Conservation (phyloP, 2,113 vertebrate species). For the Festucalex cinctus region DNA sequence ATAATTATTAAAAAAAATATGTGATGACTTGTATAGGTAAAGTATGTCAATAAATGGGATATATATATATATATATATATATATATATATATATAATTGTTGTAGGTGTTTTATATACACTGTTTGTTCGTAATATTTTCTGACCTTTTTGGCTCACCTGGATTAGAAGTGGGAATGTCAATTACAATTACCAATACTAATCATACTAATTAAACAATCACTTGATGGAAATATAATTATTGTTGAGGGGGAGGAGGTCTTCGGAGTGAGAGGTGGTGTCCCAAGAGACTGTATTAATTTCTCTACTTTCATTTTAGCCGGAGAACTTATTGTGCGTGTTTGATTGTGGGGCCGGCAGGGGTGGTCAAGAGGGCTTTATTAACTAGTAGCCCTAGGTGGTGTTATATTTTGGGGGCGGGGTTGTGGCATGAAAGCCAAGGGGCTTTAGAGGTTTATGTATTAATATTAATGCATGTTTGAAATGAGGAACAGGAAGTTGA, state of each 20-base stretch:
- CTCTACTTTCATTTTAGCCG: constrained; percentile 61
- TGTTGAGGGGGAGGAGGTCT: constrained; percentile 30
- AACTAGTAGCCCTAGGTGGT: constrained; percentile 73
- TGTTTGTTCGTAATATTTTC: not conserved
- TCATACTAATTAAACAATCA: constrained; percentile 79
- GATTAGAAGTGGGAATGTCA: constrained; percentile 52
- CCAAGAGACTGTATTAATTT: constrained; percentile 70
- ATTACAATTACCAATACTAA: constrained; percentile 76
- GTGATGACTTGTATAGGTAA: not conserved
- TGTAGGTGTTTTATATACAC: not conserved
- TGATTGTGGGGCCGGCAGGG: constrained; percentile 42
- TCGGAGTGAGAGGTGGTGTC: constrained; percentile 34
- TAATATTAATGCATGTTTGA: constrained; percentile 71
- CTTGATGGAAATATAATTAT: constrained; percentile 77
- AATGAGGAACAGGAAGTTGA: constrained; percentile 35
- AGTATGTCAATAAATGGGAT: not conserved
- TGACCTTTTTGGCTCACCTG: not conserved
- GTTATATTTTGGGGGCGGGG: constrained; percentile 45
- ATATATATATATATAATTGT: not conserved
- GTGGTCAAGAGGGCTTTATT: constrained; percentile 74
- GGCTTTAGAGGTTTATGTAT: constrained; percentile 50
- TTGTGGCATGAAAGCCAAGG: constrained; percentile 7
- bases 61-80: not conserved
- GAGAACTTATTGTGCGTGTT: constrained; percentile 58
- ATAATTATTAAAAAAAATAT: not conserved